Base-by-base conservation (phyloP, 2,797 vertebrate species). In the Rallus crepitans region DNA sequence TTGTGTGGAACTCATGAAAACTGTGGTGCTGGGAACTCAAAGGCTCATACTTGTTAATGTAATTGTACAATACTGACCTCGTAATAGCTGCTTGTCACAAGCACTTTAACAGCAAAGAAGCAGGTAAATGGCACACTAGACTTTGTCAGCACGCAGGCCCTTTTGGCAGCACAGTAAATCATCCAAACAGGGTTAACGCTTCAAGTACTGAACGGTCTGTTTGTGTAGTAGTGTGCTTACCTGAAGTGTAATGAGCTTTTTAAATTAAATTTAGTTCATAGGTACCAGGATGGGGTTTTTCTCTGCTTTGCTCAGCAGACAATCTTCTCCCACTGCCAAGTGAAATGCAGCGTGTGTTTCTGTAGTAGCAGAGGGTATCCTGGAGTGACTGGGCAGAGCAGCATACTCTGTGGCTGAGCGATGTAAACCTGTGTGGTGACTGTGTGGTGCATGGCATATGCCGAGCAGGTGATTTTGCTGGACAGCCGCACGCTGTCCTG, bases 401-500 rank as follows among this genome's bases (percentile, higher is more conserved):
- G 6, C 42, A 21, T 16, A 8, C 35, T 33, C 33, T 35, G 27
- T 39, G 60, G 37, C 4, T 48, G 71, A 55, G 8, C 25, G 5
- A 65, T 59, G 24, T 40, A 40, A 20, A 8, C 39, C 24, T 27
- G 15, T 20, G 69, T 37, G 57, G 21, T 12, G 31, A 31, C 21
- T 7, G 5, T 7, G 13, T 11, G 2, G 39, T 63, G 57, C 14
- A 3, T 56, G 69, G 35, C 16, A 45, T 25, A 39, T 57, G 12
- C 6, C 13, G 50, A 61, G 24, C 21, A 19, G 5, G 50, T 7
- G 6, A 52, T 24, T 53, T 11, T 33, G 20, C 20, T 15, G 15
- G 52, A 7, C 14, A 19, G n/a, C 30, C 23, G 42, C 8, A 14
- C 1, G 6, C 40, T 0, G 1, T 15, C 1, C 3, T 11, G 30